Conservation (phyloP, 2,888 invertebrate species). For the Acholoe squamosa region DNA sequence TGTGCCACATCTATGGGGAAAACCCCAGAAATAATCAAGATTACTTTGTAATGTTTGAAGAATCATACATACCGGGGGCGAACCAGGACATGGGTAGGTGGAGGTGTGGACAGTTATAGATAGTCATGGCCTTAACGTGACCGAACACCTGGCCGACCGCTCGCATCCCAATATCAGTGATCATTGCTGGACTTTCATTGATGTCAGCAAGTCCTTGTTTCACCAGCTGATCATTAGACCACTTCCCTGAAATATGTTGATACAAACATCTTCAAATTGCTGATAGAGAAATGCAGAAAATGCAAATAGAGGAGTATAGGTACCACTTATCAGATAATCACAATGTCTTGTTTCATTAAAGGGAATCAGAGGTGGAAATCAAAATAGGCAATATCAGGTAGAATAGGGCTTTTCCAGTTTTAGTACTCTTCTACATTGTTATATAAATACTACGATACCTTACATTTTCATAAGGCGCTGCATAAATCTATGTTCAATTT, state of each 20-base stretch:
- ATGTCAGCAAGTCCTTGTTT: conserved; percentile 74
- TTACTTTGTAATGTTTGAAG: too few species aligned
- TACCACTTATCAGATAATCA: background rate
- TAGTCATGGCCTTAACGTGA: conserved; percentile 71
- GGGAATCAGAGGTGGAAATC: too few species aligned
- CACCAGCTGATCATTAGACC: conserved; percentile 74
- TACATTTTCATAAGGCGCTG: too few species aligned
- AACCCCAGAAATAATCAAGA: too few species aligned
- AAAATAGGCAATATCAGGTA: too few species aligned
- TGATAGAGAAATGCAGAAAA: background rate
- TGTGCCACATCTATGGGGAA: too few species aligned
- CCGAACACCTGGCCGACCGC: conserved; percentile 72
- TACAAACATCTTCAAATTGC: background rate
- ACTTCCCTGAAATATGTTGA: conserved; percentile 68
- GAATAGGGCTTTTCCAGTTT: too few species aligned
- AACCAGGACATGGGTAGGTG: conserved; percentile 75
- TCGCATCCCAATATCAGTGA: conserved; percentile 67
- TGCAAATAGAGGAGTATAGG: background rate
- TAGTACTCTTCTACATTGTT: too few species aligned
- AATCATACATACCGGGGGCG: conserved; percentile 65
- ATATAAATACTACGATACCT: too few species aligned
- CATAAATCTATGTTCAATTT: too few species aligned
- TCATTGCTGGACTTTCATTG: conserved; percentile 67
- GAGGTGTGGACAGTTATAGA: conserved; percentile 79
- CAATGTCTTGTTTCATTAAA: too few species aligned